Conservation (phyloP, 2,113 vertebrate species). For the Apistogramma diplotaenia region DNA sequence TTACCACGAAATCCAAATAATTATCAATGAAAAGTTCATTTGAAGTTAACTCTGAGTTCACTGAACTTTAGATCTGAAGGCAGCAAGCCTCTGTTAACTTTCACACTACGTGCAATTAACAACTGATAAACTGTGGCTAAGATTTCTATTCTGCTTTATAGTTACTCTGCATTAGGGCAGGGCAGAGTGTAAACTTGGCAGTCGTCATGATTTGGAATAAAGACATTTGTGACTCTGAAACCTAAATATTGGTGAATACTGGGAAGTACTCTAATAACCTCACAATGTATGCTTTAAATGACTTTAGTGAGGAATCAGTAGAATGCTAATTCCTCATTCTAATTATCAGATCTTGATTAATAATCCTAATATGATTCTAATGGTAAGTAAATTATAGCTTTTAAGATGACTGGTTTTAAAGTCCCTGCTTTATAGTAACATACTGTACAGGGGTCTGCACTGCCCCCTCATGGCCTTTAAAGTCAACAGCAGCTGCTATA, state of each 20-base stretch:
- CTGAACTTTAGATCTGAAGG: not conserved
- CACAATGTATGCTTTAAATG: not conserved
- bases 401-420: not conserved
- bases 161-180: not conserved
- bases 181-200: not conserved
- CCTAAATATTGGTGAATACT: not conserved
- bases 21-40: not conserved
- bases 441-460: not conserved
- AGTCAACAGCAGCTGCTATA: not conserved
- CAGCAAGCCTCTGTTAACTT: not conserved
- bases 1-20: not conserved
- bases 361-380: not conserved
- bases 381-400: not conserved
- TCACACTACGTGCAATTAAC: not conserved
- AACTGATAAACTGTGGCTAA: not conserved
- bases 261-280: not conserved
- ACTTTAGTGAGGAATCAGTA: not conserved
- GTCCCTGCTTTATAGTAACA: not conserved
- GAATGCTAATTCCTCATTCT: not conserved
- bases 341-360: not conserved
- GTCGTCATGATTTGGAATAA: not conserved
- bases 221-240: not conserved
- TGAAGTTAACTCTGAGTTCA: not conserved
- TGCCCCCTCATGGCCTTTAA: constrained; percentile 33
- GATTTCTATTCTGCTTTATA: not conserved